Base-by-base conservation (phyloP, 2,888 invertebrate genomes). In the Coleophora deauratella region DNA sequence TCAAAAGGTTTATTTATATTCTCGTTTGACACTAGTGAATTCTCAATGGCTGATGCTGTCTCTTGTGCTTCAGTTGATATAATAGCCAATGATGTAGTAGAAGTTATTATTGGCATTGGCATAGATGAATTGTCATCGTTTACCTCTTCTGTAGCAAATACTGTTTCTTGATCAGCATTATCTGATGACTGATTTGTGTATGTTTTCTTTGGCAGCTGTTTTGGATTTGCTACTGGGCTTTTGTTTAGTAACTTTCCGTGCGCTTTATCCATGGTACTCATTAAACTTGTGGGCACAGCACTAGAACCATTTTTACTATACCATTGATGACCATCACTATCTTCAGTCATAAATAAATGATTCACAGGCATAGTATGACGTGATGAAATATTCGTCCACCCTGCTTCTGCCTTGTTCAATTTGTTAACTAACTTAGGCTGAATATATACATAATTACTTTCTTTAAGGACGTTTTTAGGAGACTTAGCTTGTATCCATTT, bases 211-310 rank as follows among this genome's bases (percentile, higher is more conserved):
- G 75, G 78, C 13, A 80, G 54, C 56, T 75, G 68, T 58, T 75
- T 84, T 4, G 84, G 84, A 49, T 80, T 76, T 30, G 73, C 62
- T 11, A 80, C 84, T 31, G 84, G 84, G 55, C 62, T 73, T 27
- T 58, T 52, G 56, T 78, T 72, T 3, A 72, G 50, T n/a, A 72
- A 45, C 47, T 62, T 69, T n/a, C n/a, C n/a, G n/a, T n/a, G n/a
- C n/a, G n/a, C n/a, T n/a, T n/a, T n/a, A n/a, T n/a, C n/a, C n/a
- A n/a, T n/a, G n/a, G n/a, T n/a, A n/a, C n/a, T n/a, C n/a, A n/a
- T n/a, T n/a, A n/a, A n/a, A n/a, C n/a, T n/a, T n/a, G n/a, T 21
- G 21, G 3, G 3, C 6, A 21, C 21, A 21, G 21, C 21, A 21
- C 21, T 21, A 21, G 21, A 21, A 21, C 21, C 6, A 21, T 21